These are phyloP conservation scores for Phalacrocorax carbo DNA, from an alignment of 2,113 vertebrate species.

Conservation along the genomic window DNA sequence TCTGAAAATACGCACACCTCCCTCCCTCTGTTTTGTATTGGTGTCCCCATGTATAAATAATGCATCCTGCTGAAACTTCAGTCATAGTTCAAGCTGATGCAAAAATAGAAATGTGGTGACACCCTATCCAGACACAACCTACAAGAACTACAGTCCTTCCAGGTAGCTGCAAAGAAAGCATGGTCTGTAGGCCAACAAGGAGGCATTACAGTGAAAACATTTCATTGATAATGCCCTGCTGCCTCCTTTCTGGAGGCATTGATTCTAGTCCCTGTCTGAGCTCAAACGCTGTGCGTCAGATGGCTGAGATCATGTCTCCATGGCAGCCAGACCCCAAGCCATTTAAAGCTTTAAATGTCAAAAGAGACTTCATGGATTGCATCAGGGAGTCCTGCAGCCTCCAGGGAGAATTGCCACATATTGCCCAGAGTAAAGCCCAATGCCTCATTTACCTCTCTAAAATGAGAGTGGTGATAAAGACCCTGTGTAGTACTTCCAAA, in stretches of 20 bases:
- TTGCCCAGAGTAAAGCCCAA: not conserved
- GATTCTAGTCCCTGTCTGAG: not conserved
- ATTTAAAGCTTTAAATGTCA: conserved; percentile 6
- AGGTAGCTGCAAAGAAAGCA: not conserved
- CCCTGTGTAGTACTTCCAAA: not conserved
- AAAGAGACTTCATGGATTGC: not conserved
- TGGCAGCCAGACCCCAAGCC: not conserved
- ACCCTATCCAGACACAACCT: not conserved
- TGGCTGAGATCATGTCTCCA: not conserved
- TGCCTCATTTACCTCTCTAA: not conserved
- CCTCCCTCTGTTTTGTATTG: not conserved
- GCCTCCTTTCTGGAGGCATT: not conserved
- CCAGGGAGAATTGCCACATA: not conserved
- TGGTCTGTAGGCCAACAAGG: not conserved
- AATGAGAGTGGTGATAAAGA: not conserved
- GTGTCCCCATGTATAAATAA: not conserved
- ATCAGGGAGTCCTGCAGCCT: not conserved
- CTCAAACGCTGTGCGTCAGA: not conserved
- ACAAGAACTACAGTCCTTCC: not conserved
- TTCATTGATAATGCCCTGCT: not conserved
- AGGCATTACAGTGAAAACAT: not conserved
- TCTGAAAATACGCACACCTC: not conserved
- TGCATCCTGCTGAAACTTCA: not conserved
- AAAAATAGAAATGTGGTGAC: not conserved
- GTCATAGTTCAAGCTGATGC: not conserved